phyloP scores from a whole-genome alignment of 2,888 invertebrate genomes.

The Xestia c-nigrum region DNA sequence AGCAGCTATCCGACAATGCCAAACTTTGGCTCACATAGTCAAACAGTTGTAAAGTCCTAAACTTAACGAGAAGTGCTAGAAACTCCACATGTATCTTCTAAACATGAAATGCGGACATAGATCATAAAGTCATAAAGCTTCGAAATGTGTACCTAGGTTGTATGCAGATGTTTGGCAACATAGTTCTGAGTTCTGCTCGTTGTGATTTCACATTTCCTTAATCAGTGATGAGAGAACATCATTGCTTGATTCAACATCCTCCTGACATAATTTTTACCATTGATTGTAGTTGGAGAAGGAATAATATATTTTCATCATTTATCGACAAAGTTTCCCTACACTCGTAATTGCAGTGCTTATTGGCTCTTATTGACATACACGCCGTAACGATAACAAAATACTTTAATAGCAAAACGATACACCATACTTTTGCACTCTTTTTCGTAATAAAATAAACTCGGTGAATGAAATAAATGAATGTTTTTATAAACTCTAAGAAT shows the following conservation, averaged over 20 bases:
- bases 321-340: neutral
- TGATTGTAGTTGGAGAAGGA: neutral
- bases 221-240: neutral
- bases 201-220: neutral
- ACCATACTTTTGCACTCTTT: neutral
- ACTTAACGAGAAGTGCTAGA: constrained; percentile 39
- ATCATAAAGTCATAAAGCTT: constrained; percentile 34
- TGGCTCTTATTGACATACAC: neutral
- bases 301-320: neutral
- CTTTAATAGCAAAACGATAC: neutral
- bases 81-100: constrained; percentile 60
- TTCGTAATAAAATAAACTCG: neutral
- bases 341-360: neutral
- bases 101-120: constrained; percentile 45
- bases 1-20: constrained; percentile 38
- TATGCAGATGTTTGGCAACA: constrained; percentile 10
- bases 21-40: constrained; percentile 44
- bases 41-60: constrained; percentile 55
- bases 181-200: neutral
- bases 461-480: neutral
- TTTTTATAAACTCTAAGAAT: neutral
- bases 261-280: neutral
- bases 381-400: neutral
- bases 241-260: neutral
- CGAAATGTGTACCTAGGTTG: neutral